phyloP scores from a whole-genome alignment of 2,797 vertebrate genomes.

The Propithecus perrieri region DNA sequence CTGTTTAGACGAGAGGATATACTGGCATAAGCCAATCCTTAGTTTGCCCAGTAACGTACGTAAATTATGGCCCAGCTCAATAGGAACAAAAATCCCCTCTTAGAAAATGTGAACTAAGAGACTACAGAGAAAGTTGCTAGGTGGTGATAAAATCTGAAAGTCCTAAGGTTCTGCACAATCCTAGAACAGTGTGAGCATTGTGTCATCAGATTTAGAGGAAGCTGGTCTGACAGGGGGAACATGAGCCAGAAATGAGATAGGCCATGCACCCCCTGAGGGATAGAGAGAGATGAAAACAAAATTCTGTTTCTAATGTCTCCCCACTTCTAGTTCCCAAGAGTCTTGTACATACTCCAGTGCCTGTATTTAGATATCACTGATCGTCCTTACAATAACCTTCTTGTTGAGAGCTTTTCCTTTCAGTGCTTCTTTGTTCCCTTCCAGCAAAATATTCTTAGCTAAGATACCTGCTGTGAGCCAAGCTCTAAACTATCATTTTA shows the following conservation, averaged over 20 bases:
- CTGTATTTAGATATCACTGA: not conserved
- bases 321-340: not conserved
- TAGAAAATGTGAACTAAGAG: not conserved
- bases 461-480: not conserved
- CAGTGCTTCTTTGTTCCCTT: not conserved
- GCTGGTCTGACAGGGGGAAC: not conserved
- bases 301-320: conserved; percentile 29
- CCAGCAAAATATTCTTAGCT: not conserved
- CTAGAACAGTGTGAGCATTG: not conserved
- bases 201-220: not conserved
- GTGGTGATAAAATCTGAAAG: not conserved
- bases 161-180: not conserved
- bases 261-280: not conserved
- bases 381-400: conserved; percentile 22
- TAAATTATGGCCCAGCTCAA: not conserved
- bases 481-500: conserved; percentile 31
- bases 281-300: conserved; percentile 30
- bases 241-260: not conserved
- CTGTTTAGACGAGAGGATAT: not conserved
- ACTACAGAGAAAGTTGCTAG: not conserved
- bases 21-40: not conserved
- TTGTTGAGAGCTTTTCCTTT: conserved; percentile 1
- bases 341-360: not conserved
- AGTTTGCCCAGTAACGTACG: not conserved
- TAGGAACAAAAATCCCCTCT: not conserved